A percentile compares a stretch with the other conserved stretches of the same genome.
phyloP scores from a whole-genome alignment of 2,113 vertebrate genomes.

The Peucedramus taeniatus region DNA sequence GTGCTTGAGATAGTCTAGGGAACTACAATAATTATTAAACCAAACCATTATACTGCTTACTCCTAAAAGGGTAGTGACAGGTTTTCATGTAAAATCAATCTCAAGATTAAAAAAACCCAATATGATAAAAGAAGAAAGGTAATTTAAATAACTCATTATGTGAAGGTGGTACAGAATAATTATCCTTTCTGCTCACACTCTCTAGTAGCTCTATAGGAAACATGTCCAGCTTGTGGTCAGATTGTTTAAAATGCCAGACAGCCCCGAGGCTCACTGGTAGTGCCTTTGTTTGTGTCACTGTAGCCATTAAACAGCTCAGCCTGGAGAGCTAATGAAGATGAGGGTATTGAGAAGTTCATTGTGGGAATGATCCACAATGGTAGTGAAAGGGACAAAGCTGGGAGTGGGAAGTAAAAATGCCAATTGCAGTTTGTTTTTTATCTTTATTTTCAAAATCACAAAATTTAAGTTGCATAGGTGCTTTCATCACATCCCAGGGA shows the following conservation, averaged over 20 bases:
- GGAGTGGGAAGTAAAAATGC: neutral
- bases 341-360: neutral
- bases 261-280: neutral
- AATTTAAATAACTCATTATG: neutral
- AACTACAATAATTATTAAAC: conserved; percentile 44
- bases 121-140: neutral
- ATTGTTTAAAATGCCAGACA: neutral
- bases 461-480: neutral
- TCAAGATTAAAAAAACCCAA: conserved; percentile 22
- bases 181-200: neutral
- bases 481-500: fast-evolving
- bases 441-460: neutral
- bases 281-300: neutral
- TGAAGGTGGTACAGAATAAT: neutral
- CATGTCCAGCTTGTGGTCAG: neutral
- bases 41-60: conserved; percentile 17
- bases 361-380: neutral
- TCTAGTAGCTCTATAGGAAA: neutral
- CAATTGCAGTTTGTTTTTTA: neutral
- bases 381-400: neutral
- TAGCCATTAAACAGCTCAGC: neutral
- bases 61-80: neutral
- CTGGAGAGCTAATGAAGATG: neutral
- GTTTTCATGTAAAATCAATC: conserved; percentile 42
- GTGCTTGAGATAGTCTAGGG: neutral